These are phyloP conservation scores for Polydrusus cervinus DNA, from an alignment of 2,888 invertebrate genomes.

Conservation along the genomic window DNA sequence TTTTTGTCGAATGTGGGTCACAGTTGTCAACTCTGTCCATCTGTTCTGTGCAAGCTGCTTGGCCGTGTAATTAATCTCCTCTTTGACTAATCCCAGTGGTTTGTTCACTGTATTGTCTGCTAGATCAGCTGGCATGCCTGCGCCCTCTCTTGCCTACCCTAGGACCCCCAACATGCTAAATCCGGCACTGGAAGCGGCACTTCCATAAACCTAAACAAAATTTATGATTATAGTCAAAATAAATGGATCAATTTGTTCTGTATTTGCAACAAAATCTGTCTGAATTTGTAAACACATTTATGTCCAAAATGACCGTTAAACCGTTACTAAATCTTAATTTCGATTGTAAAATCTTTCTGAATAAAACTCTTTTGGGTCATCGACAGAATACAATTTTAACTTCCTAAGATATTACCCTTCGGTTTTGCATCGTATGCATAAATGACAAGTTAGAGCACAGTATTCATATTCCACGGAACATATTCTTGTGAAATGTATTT, in stretches of 20 bases:
- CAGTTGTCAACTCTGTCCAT: no score
- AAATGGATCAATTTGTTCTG: constrained; percentile 16
- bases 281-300: constrained; percentile 37
- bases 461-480: constrained; percentile 33
- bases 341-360: constrained; percentile 16
- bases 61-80: no score
- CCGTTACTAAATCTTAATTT: constrained; percentile 32
- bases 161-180: no score
- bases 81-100: no score
- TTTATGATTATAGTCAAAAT: constrained; percentile 26
- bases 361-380: constrained; percentile 34
- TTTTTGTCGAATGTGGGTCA: no score
- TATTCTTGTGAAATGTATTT: constrained; percentile 38
- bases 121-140: no score
- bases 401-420: constrained; percentile 27
- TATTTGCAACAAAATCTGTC: constrained; percentile 27
- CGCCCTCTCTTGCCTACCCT: no score
- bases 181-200: no score
- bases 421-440: constrained; percentile 41
- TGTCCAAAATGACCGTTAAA: constrained; percentile 27
- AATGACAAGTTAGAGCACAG: constrained; percentile 30
- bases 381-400: constrained; percentile 21
- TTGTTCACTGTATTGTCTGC: no score
- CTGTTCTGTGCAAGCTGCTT: no score
- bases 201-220: constrained; percentile 26